phyloP scores from a whole-genome alignment of 2,888 invertebrate genomes.

The Drosophila stalkeri region DNA sequence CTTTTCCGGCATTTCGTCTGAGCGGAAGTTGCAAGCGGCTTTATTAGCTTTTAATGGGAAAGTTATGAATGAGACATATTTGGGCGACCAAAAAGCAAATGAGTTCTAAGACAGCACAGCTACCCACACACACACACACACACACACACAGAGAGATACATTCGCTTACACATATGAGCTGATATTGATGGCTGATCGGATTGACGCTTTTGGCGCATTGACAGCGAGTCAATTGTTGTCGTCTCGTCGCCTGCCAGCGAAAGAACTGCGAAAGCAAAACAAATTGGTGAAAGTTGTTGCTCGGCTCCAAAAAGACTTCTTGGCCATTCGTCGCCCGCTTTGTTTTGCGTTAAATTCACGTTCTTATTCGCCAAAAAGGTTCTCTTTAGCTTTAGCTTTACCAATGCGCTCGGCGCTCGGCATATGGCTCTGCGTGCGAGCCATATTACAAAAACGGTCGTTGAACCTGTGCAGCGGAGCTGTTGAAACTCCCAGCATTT shows the following conservation, averaged over 20 bases:
- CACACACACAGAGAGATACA: slow-evolving; percentile 5
- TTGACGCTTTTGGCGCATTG: slow-evolving; percentile 70
- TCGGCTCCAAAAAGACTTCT: slow-evolving; percentile 59
- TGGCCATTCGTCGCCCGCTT: slow-evolving; percentile 68
- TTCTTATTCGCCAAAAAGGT: slow-evolving; percentile 79
- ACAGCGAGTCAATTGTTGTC: slow-evolving; percentile 72
- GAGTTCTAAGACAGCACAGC: slow-evolving; percentile 45
- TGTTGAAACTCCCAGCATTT: slow-evolving; percentile 35
- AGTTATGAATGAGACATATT: slow-evolving; percentile 69
- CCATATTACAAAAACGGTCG: slow-evolving; percentile 77
- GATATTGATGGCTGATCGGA: slow-evolving; percentile 53
- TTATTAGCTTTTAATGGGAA: slow-evolving; percentile 78
- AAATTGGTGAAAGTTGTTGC: slow-evolving; percentile 84
- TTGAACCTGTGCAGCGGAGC: slow-evolving; percentile 59
- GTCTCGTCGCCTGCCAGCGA: slow-evolving; percentile 54
- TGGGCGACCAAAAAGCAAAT: slow-evolving; percentile 39
- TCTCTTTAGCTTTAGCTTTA: slow-evolving; percentile 34
- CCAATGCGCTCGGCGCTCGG: not conserved
- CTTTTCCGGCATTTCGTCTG: slow-evolving; percentile 54
- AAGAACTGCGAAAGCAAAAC: slow-evolving; percentile 83
- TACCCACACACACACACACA: slow-evolving; percentile 16
- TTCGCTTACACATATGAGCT: not conserved
- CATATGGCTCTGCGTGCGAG: slow-evolving; percentile 35
- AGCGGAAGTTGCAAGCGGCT: slow-evolving; percentile 71
- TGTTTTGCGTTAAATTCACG: slow-evolving; percentile 62